Evolutionary conservation across 2,888 invertebrate species (phyloP).

Genomic region (Anthophora plumipes): DNA sequence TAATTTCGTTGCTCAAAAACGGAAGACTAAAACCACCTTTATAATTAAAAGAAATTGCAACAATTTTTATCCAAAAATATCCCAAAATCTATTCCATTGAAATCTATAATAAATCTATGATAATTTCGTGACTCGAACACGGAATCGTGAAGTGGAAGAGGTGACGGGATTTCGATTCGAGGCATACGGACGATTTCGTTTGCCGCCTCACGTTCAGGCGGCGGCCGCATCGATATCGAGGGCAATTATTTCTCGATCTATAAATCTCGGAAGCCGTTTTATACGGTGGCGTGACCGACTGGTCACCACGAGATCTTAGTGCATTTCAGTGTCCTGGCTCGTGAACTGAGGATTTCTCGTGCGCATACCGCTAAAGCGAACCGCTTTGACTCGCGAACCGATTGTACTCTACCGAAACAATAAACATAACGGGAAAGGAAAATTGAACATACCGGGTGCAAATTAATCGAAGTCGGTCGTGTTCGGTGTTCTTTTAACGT

Average conservation of each 20-base stretch:
- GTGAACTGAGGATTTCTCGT: slow-evolving; percentile 26
- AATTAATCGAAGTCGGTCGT: neutral
- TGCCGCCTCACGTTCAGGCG: slow-evolving; percentile 24
- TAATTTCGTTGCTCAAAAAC: neutral
- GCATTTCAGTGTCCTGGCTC: slow-evolving; percentile 48
- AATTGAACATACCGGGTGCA: neutral
- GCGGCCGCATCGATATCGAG: slow-evolving; percentile 37
- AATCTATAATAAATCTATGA: no score
- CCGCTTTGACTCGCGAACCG: neutral
- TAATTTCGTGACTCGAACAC: neutral
- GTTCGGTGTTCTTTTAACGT: neutral
- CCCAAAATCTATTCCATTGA: no score
- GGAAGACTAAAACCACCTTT: no score
- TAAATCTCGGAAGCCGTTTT: slow-evolving; percentile 56
- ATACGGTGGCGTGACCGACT: slow-evolving; percentile 55
- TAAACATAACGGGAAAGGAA: slow-evolving; percentile 22
- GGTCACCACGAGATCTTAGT: slow-evolving; percentile 48
- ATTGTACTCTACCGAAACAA: slow-evolving; percentile 29
- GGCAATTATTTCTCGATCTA: slow-evolving; percentile 60
- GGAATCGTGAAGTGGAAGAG: neutral
- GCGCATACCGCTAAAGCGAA: slow-evolving; percentile 3
- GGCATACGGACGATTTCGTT: slow-evolving; percentile 18
- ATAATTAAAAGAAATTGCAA: no score
- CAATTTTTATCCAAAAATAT: no score
- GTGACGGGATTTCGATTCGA: slow-evolving; percentile 3